These are phyloP conservation scores for Drosophila picticornis DNA, from an alignment of 2,888 invertebrate species.

Conservation along the genomic window DNA sequence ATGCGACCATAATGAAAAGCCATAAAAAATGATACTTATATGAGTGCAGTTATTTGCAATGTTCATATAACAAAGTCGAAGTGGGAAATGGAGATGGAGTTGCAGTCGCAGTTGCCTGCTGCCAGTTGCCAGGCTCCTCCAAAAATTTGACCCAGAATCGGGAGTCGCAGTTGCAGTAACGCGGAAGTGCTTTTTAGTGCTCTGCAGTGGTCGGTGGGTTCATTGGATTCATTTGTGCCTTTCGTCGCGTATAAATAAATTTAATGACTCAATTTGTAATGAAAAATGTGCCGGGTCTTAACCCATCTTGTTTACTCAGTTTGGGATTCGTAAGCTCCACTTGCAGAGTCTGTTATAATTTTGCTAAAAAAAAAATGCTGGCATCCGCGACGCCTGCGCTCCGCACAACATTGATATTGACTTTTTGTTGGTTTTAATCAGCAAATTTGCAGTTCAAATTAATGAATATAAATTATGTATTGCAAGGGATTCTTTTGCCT, in stretches of 20 bases:
- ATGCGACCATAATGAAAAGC: slow-evolving; percentile 75
- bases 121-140: slow-evolving; percentile 11
- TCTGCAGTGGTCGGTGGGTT: slow-evolving; percentile 15
- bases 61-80: slow-evolving; percentile 27
- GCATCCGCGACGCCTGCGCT: slow-evolving; percentile 14
- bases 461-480: slow-evolving; percentile 69
- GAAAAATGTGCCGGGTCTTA: slow-evolving; percentile 62
- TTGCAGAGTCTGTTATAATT: slow-evolving; percentile 60
- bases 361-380: slow-evolving; percentile 66
- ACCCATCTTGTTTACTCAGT: slow-evolving; percentile 53
- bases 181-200: slow-evolving; percentile 69
- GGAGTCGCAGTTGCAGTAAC: slow-evolving; percentile 60
- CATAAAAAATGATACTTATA: slow-evolving; percentile 80
- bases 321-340: slow-evolving; percentile 52
- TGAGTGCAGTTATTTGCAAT: slow-evolving; percentile 40
- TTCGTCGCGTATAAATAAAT: slow-evolving; percentile 82
- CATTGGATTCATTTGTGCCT: slow-evolving; percentile 49
- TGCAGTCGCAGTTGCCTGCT: background rate
- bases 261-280: slow-evolving; percentile 83
- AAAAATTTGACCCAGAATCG: slow-evolving; percentile 72
- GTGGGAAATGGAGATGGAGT: slow-evolving; percentile 10
- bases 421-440: slow-evolving; percentile 59
- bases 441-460: slow-evolving; percentile 47
- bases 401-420: slow-evolving; percentile 46
- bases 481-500: slow-evolving; percentile 43